Base-by-base conservation (phyloP, 2,888 invertebrate genomes). In the Temnothorax rugatulus region DNA sequence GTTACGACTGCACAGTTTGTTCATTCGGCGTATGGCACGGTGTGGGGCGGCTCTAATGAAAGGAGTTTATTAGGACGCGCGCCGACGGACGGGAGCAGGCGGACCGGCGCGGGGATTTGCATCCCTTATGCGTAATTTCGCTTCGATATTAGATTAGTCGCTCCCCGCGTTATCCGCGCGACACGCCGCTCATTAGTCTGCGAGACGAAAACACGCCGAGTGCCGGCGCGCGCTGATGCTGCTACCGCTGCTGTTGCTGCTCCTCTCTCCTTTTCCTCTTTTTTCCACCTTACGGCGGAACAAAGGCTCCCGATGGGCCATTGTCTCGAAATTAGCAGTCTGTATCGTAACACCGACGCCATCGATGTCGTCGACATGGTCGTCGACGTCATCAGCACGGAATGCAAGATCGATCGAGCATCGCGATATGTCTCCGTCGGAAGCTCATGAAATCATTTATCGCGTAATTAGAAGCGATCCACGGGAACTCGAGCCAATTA, bases 31-130 rank as follows among this genome's bases (percentile, higher is more conserved):
- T 90, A 87, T 66, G 86, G 82, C 69, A 85, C 74, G 54, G 69
- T 66, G 69, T 66, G 87, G 87, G 92, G 87, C 86, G 90, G 87
- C 88, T 92, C 91, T 92, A 93, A 93, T 93, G 93, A 93, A 93
- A 93, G 92, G 93, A 93, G 92, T 92, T 93, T 93, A 93, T 93
- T 93, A 93, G 93, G 91, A 90, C 87, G 86, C 88, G 89, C 68
- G 84, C 69, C 81, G 75, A 41, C 81, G 69, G 81, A 83, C 79
- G 88, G 77, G 79, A 66, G 71, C 41, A 76, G 79, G 74, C 82
- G 84, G 83, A 76, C 66, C 74, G 69, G 76, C 79, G 76, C 79
- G 84, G 84, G 91, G 89, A 93, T 92, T 93, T 92, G 92, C 92
- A 92, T 93, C 92, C 92, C 90, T 93, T 90, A 91, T 91, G 90